Evolutionary conservation across 2,113 vertebrate genomes (phyloP).

Genomic region (Sardina pilchardus): DNA sequence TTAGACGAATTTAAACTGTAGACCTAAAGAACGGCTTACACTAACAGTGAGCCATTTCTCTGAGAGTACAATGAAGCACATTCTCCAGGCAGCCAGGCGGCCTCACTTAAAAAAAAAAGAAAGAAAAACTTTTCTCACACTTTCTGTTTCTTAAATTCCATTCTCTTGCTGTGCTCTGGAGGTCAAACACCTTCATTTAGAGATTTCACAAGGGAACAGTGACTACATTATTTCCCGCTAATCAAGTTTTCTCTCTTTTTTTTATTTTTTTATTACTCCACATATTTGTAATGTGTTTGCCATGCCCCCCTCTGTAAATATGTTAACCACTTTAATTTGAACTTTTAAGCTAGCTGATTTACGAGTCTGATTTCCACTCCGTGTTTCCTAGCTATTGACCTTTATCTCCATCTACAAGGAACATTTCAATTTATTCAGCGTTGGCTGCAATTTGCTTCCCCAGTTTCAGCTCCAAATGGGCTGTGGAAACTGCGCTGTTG

Average conservation of each 20-base stretch:
- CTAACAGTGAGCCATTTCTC: background rate
- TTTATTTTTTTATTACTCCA: conserved; percentile 27
- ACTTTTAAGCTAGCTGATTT: conserved; percentile 62
- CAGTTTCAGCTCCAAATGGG: conserved; percentile 41
- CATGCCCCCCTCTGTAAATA: conserved; percentile 28
- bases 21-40: background rate
- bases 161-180: background rate
- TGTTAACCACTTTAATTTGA: conserved; percentile 52
- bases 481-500: conserved; percentile 30
- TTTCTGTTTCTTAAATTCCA: background rate
- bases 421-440: conserved; percentile 56
- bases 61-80: background rate
- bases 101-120: background rate
- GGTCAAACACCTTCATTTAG: conserved; percentile 56
- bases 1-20: background rate
- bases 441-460: conserved; percentile 49
- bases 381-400: conserved; percentile 40
- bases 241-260: conserved; percentile 57
- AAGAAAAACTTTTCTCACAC: background rate
- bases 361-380: conserved; percentile 34
- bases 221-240: conserved; percentile 55
- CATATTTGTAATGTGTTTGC: conserved; percentile 24
- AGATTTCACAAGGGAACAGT: conserved; percentile 31
- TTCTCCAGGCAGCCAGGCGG: background rate
- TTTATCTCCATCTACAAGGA: conserved; percentile 34